Base-by-base conservation (phyloP, 2,888 invertebrate genomes). In the Megamerina dolium region DNA sequence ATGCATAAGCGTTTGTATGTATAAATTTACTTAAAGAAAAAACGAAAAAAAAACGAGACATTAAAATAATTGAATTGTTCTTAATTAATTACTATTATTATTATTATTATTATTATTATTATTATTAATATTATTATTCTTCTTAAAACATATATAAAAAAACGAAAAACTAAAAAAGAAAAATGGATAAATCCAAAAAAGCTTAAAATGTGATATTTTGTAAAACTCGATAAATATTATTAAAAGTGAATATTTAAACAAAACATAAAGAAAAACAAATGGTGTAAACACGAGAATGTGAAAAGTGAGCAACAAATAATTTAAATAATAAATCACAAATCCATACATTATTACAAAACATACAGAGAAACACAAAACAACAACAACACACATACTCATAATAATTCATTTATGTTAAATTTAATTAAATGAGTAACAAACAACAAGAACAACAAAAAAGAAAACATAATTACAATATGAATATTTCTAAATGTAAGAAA, bases 161-260 rank as follows among this genome's bases (percentile, higher is more conserved):
- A n/a, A n/a, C n/a, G n/a, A n/a, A n/a, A n/a, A n/a, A n/a, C 16
- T 31, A 23, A 32, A 26, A 38, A 19, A 13, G 23, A 31, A 16
- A 55, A 49, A 53, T 55, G 53, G 51, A 57, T 58, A 55, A 56
- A 57, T 58, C 56, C 58, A 58, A 60, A 62, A 62, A 66, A 63
- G 66, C 68, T 70, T 70, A 65, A 67, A 68, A 70, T 69, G 69
- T 69, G 69, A 69, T 69, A 69, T 70, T 69, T 69, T 69, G 63
- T 63, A 68, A 68, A 68, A 67, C 64, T 66, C 60, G 59, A 63
- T 53, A 56, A 56, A 56, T 52, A 55, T 53, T 52, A 54, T 50
- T 52, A 53, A 32, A 32, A 44, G 37, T 23, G 30, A 17, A 41
- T 16, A 38, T 18, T n/a, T n/a, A 30, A 34, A 18, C 4, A 31